Conservation (phyloP, 2,113 vertebrate species). For the Herpetotheres cachinnans region DNA sequence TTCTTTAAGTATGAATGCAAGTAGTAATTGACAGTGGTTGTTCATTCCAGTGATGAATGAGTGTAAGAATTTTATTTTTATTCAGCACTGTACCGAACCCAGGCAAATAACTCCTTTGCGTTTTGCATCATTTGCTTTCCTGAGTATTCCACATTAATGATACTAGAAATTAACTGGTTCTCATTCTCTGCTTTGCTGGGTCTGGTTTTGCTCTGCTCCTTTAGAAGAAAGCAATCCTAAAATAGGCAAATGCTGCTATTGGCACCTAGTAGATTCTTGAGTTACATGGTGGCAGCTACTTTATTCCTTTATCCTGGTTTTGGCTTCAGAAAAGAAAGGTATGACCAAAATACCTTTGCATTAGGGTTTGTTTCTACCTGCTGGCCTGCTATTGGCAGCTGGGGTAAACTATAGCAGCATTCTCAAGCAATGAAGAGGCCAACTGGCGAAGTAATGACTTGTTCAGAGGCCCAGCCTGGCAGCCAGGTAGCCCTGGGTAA, state of each 20-base stretch:
- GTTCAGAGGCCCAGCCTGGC: not conserved
- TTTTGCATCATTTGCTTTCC: not conserved
- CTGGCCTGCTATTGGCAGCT: not conserved
- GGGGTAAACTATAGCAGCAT: not conserved
- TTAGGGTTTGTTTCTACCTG: constrained; percentile 10
- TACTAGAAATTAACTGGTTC: not conserved
- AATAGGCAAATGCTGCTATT: not conserved
- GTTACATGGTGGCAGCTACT: not conserved
- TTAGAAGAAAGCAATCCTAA: not conserved
- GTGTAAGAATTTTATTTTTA: not conserved
- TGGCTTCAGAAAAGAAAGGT: not conserved
- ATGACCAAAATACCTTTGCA: not conserved
- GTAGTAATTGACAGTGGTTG: constrained; percentile 31
- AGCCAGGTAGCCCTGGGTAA: not conserved
- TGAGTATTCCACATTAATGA: not conserved
- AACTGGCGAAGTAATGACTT: not conserved
- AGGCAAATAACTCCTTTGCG: not conserved
- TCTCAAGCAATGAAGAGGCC: not conserved
- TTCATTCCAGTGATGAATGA: constrained; percentile 18
- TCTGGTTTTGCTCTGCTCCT: not conserved
- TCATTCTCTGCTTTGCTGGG: not conserved
- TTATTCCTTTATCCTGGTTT: not conserved
- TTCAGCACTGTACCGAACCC: not conserved
- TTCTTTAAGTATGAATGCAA: not conserved
- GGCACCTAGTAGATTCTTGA: not conserved